Percentiles rank a stretch among this genome's conserved stretches.
These are phyloP conservation scores for Hoplodrina blanda DNA, from an alignment of 2,888 invertebrate species.

Conservation along the genomic window DNA sequence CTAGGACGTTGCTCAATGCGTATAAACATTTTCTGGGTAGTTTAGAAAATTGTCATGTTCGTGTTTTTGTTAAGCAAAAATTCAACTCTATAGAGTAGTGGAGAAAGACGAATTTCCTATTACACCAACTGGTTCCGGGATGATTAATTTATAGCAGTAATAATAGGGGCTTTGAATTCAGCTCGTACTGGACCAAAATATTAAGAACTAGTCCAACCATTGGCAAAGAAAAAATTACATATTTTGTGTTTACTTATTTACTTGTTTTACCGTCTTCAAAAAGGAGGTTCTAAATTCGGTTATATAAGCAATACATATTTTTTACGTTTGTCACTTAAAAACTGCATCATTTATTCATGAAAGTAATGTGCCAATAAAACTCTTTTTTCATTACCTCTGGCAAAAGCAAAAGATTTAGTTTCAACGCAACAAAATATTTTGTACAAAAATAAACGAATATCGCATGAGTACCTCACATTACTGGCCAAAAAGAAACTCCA, in stretches of 20 bases:
- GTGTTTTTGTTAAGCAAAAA: neutral
- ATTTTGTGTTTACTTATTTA: too few species aligned
- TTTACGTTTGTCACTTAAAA: too few species aligned
- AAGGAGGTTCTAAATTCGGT: too few species aligned
- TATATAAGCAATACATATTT: too few species aligned
- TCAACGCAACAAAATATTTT: slow-evolving; percentile 12
- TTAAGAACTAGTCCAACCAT: too few species aligned
- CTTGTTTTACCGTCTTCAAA: too few species aligned
- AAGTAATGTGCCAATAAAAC: neutral
- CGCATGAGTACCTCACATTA: slow-evolving; percentile 45
- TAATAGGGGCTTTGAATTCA: neutral
- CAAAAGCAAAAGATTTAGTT: slow-evolving; percentile 17
- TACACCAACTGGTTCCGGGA: too few species aligned
- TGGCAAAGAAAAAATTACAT: too few species aligned
- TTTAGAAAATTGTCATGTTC: slow-evolving; percentile 28
- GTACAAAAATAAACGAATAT: slow-evolving; percentile 31
- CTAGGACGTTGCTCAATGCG: slow-evolving; percentile 46
- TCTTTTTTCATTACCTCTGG: neutral
- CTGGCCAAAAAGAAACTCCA: slow-evolving; percentile 39
- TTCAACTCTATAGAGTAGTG: neutral
- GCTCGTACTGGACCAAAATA: too few species aligned
- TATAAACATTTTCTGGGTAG: slow-evolving; percentile 36
- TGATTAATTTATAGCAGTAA: too few species aligned
- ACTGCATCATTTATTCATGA: too few species aligned
- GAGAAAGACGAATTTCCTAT: too few species aligned